A percentile compares a stretch with the other conserved stretches of the same genome.
Evolutionary conservation across 2,888 invertebrate genomes (phyloP).

Genomic region (Sturmia bella): DNA sequence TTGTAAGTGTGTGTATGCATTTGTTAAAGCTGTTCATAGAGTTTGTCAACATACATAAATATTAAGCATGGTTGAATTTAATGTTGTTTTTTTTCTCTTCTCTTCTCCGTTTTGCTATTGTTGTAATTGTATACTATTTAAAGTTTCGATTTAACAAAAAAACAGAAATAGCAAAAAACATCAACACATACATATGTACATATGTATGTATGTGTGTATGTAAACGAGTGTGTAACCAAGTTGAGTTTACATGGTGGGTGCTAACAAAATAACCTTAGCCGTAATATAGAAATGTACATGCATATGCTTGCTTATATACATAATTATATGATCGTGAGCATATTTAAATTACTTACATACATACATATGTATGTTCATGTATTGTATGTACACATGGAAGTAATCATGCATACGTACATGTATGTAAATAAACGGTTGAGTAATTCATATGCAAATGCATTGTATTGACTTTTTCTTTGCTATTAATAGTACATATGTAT

Average conservation of each 20-base stretch:
- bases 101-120: background rate
- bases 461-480: conserved; percentile 11
- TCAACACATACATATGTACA: background rate
- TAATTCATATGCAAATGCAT: conserved; percentile 37
- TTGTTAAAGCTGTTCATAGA: conserved; percentile 41
- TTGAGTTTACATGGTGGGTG: conserved; percentile 26
- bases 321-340: no score
- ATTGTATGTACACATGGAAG: no score
- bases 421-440: conserved; percentile 5
- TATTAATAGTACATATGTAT: background rate
- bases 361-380: no score
- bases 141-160: conserved; percentile 48
- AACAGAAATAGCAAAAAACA: conserved; percentile 18
- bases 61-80: conserved; percentile 63
- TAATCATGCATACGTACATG: background rate
- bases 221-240: conserved; percentile 27
- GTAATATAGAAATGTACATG: conserved; percentile 6
- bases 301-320: background rate
- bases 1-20: no score
- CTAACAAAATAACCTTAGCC: conserved; percentile 31
- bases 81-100: conserved; percentile 36
- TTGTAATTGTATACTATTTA: conserved; percentile 39
- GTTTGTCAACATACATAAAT: conserved; percentile 60
- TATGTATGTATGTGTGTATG: background rate
- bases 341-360: background rate